Evolutionary conservation across 2,797 vertebrate genomes (phyloP), one percentile per base, ranked within the genome.

Genomic region (Anolis apletophallus): DNA sequence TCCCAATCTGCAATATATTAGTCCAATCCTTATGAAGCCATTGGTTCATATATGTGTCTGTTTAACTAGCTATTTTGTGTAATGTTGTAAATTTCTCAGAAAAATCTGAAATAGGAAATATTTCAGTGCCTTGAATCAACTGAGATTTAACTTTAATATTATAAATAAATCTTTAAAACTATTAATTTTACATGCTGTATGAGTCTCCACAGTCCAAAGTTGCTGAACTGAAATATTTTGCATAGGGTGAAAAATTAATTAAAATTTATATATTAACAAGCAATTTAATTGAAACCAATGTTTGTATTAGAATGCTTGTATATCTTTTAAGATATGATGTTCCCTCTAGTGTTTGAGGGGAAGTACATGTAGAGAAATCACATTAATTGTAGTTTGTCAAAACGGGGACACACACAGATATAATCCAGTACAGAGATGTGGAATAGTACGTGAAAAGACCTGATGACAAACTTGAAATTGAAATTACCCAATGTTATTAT

Each of bases 111-210:
- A 12, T 46, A 5, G 1, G 59, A 59, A 40, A 26, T 36, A 59
- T 73, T 40, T 23, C 23, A 59, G 16, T 17, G 3, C 3, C 29
- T 36, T n/a, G 73, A 29, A 23, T 36, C 34, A 40, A 40, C 12
- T 54, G 36, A 16, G 23, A 59, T 46, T 73, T 82, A 26, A 67
- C 11, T 50, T 64, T 4, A 17, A 40, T 36, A 34, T 59, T 46
- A 34, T 73, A 83, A 83, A 59, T 34, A 59, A 29, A 46, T 3
- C 81, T 83, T 59, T 73, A 46, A 40, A 83, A 72, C 36, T 40
- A 14, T 40, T 34, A 57, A 72, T 54, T 72, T 55, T 72, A 57
- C 34, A 57, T 32, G 50, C 67, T 54, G n/a, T 26, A 17, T 26
- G 71, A 81, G 29, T 57, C 34, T 26, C 80, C 8, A 36, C 16